Percentiles rank a stretch among this genome's conserved stretches.
phyloP scores from a whole-genome alignment of 2,797 vertebrate genomes.

The Rhinoraja longicauda region DNA sequence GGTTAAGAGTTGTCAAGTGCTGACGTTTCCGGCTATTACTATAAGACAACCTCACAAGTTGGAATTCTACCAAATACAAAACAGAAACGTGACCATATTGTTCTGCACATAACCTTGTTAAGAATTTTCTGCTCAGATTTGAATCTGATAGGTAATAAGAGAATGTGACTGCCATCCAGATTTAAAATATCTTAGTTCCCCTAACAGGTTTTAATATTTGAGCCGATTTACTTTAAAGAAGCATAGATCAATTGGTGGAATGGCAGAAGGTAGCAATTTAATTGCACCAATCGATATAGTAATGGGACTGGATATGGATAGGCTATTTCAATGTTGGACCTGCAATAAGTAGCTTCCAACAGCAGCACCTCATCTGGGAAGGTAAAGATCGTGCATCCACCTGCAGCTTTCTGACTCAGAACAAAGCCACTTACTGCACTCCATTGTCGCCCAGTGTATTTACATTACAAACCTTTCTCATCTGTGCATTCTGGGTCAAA shows the following conservation, averaged over 20 bases:
- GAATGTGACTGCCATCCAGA: not conserved
- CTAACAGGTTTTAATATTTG: not conserved
- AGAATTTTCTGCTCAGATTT: not conserved
- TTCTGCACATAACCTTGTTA: not conserved
- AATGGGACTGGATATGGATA: not conserved
- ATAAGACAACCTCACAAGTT: no score
- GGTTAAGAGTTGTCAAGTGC: no score
- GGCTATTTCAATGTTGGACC: not conserved
- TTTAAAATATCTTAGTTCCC: not conserved
- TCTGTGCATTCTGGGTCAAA: constrained; percentile 59
- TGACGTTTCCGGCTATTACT: no score
- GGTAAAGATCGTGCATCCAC: not conserved
- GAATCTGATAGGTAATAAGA: not conserved
- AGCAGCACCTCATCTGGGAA: not conserved
- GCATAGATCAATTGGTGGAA: not conserved
- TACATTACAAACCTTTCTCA: constrained; percentile 69
- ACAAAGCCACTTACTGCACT: not conserved
- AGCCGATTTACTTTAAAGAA: not conserved
- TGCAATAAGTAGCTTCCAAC: not conserved
- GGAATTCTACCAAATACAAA: not conserved
- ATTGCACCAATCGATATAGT: not conserved
- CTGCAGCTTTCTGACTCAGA: not conserved
- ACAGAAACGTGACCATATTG: not conserved
- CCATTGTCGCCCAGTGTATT: not conserved
- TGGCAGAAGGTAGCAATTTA: not conserved